phyloP scores from a whole-genome alignment of 2,888 invertebrate species.

The Catotricha subobsoleta region DNA sequence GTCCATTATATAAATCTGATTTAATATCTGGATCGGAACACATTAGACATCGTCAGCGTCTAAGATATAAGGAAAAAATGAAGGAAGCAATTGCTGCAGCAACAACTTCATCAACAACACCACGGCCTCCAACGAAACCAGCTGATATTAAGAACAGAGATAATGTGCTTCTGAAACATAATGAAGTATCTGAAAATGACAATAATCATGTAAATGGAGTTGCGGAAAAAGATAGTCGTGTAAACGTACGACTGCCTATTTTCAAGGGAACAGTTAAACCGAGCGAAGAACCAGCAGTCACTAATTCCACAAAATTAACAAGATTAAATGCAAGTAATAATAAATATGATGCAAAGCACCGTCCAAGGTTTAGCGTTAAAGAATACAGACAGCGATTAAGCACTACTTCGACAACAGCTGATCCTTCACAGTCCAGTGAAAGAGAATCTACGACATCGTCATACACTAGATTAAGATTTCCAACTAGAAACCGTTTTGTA shows the following conservation, averaged over 20 bases:
- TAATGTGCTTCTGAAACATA: not conserved
- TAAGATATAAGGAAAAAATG: constrained; percentile 7
- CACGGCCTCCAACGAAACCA: no score
- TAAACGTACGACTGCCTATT: constrained; percentile 3
- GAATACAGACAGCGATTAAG: constrained; percentile 48
- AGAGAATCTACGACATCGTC: constrained; percentile 8
- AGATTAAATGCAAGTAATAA: constrained; percentile 1
- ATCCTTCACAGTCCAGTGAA: constrained; percentile 23
- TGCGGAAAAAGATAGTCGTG: constrained; percentile 1
- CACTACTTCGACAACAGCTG: constrained; percentile 31
- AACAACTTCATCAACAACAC: not conserved
- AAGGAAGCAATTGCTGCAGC: not conserved
- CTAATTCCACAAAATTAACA: not conserved
- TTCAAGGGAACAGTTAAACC: not conserved
- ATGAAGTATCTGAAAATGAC: constrained; percentile 6
- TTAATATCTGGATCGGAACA: not conserved
- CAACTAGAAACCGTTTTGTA: constrained; percentile 11
- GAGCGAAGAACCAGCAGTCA: not conserved
- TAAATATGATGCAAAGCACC: constrained; percentile 38
- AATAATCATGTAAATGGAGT: constrained; percentile 1
- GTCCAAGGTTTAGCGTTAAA: constrained; percentile 59
- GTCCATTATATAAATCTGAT: constrained; percentile 1
- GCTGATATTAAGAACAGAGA: not conserved
- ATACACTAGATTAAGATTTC: constrained; percentile 10
- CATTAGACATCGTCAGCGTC: constrained; percentile 5